phyloP scores from a whole-genome alignment of 2,888 invertebrate species.

The Parelbella ahira region DNA sequence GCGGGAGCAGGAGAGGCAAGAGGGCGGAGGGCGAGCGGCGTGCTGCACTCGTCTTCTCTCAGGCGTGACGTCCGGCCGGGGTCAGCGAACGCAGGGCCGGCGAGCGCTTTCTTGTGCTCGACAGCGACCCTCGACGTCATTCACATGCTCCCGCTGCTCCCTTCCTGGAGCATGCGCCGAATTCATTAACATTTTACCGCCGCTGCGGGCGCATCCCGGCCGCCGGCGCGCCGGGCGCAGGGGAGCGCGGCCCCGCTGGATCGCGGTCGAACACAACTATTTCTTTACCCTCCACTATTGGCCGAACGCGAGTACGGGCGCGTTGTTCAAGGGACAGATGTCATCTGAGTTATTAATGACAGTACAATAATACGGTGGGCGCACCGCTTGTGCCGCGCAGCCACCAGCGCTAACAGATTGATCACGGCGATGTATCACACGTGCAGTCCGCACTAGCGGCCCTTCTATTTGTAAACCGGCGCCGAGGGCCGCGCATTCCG shows the following conservation, averaged over 20 bases:
- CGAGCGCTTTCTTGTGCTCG: constrained; percentile 63
- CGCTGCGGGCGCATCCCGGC: constrained; percentile 1
- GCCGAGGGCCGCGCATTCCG: constrained; percentile 77
- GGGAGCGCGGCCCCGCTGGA: too few relatives aligned
- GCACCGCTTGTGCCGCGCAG: constrained; percentile 49
- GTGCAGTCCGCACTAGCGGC: constrained; percentile 71
- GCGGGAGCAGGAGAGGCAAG: constrained; percentile 27
- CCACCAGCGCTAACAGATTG: constrained; percentile 68
- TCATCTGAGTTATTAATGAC: constrained; percentile 19
- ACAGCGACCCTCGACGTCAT: constrained; percentile 69
- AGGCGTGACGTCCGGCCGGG: constrained; percentile 72
- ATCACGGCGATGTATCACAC: constrained; percentile 74
- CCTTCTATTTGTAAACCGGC: constrained; percentile 80
- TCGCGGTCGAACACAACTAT: not conserved
- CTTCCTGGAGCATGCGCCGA: constrained; percentile 37
- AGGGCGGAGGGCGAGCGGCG: constrained; percentile 30
- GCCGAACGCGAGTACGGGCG: constrained; percentile 2
- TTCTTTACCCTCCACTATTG: constrained; percentile 9
- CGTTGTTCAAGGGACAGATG: constrained; percentile 6
- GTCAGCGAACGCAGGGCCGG: constrained; percentile 72
- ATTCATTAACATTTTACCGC: constrained; percentile 29
- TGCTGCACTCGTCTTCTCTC: constrained; percentile 64
- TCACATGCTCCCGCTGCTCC: constrained; percentile 46
- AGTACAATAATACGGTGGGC: constrained; percentile 25
- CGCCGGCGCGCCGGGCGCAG: too few relatives aligned